phyloP scores from a whole-genome alignment of 2,888 invertebrate genomes.

The Amiota mariae region DNA sequence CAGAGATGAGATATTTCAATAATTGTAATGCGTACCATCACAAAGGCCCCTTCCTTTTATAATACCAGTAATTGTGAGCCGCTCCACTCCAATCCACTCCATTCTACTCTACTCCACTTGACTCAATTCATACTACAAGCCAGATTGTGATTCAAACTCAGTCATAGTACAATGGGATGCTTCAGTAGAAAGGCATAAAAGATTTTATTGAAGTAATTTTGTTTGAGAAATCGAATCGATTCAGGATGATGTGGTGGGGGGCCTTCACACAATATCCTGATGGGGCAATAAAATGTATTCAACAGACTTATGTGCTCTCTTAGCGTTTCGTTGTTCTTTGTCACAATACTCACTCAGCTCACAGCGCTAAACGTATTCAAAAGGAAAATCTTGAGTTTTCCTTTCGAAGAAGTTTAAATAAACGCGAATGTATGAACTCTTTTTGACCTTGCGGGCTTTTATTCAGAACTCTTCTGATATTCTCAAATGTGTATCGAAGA shows the following conservation, averaged over 20 bases:
- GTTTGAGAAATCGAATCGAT: conserved; percentile 57
- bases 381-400: conserved; percentile 39
- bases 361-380: conserved; percentile 47
- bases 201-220: conserved; percentile 59
- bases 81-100: no score
- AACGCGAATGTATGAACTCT: conserved; percentile 44
- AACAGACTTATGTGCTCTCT: conserved; percentile 1
- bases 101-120: no score
- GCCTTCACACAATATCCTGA: conserved; percentile 39
- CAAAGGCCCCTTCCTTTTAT: no score
- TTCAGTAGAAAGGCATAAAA: conserved; percentile 27
- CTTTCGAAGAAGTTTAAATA: conserved; percentile 44
- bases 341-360: neutral
- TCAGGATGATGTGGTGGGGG: conserved; percentile 15
- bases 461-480: neutral
- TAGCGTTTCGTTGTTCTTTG: conserved; percentile 6
- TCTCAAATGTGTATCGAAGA: neutral
- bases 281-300: conserved; percentile 30
- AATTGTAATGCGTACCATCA: no score
- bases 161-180: no score
- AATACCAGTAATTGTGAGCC: no score
- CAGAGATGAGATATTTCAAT: no score
- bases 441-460: conserved; percentile 54
- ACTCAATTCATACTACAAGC: no score
- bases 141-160: no score